These are phyloP conservation scores for Mesopsocus fuscifrons DNA, from an alignment of 2,888 invertebrate species.

Conservation along the genomic window DNA sequence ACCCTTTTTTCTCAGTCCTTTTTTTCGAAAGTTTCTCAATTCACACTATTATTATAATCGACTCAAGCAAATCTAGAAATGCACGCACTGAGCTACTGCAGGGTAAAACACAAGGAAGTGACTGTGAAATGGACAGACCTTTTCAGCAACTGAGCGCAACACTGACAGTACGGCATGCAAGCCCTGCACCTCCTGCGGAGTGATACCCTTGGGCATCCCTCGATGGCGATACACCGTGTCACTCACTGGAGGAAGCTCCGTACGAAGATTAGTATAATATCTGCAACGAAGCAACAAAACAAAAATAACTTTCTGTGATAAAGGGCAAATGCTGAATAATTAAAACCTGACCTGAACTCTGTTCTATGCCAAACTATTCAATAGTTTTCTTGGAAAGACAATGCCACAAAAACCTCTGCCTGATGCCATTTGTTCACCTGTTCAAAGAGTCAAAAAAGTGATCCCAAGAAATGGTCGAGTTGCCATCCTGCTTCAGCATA, in stretches of 20 bases:
- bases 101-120: too few species aligned
- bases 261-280: conserved; percentile 29
- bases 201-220: conserved; percentile 40
- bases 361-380: too few species aligned
- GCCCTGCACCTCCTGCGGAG: conserved; percentile 67
- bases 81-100: too few species aligned
- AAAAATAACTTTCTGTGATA: neutral
- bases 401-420: too few species aligned
- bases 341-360: neutral
- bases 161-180: conserved; percentile 62
- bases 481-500: conserved; percentile 45
- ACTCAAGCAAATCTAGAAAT: too few species aligned
- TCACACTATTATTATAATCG: too few species aligned
- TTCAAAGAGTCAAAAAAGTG: conserved; percentile 65
- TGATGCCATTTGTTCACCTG: too few species aligned
- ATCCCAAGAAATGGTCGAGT: conserved; percentile 50
- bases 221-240: conserved; percentile 43
- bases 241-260: conserved; percentile 32
- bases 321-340: neutral
- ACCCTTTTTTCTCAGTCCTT: too few species aligned
- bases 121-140: too few species aligned
- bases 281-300: conserved; percentile 17
- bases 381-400: too few species aligned
- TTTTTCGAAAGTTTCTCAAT: too few species aligned
- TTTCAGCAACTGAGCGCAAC: conserved; percentile 50